A percentile compares a stretch with the other conserved stretches of the same genome.
phyloP scores from a whole-genome alignment of 92 coral and sea anemone genomes.

The Nematostella vectensis region DNA sequence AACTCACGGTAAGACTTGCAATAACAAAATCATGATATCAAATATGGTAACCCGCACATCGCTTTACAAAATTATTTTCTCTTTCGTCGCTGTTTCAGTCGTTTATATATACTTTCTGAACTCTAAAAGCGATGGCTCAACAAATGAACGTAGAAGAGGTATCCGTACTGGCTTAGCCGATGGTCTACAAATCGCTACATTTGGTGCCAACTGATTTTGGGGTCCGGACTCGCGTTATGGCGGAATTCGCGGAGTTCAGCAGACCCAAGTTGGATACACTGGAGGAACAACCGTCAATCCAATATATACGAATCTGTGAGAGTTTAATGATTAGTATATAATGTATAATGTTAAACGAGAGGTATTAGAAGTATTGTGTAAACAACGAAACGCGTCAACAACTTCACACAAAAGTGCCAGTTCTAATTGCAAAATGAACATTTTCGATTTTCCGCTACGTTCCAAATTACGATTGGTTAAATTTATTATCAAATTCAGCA shows the following conservation, averaged over 20 bases:
- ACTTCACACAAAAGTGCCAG: too few species aligned
- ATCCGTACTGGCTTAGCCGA: constrained; percentile 7
- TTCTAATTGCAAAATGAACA: too few species aligned
- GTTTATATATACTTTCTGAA: neutral
- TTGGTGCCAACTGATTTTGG: constrained; percentile 75
- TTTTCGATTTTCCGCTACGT: too few species aligned
- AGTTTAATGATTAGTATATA: neutral
- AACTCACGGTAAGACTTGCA: too few species aligned
- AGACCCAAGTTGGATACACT: constrained; percentile 66
- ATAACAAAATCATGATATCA: too few species aligned
- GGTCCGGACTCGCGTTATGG: constrained; percentile 70
- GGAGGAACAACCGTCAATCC: constrained; percentile 41
- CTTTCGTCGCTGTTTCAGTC: neutral
- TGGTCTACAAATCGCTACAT: constrained; percentile 40
- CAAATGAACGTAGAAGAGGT: neutral
- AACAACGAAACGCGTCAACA: too few species aligned
- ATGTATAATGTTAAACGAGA: neutral
- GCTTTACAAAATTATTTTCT: neutral
- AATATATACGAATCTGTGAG: neutral
- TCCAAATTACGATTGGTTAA: too few species aligned
- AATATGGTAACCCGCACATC: neutral
- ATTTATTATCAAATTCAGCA: too few species aligned
- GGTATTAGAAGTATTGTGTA: too few species aligned
- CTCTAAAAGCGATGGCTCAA: neutral
- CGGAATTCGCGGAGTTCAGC: constrained; percentile 33